A percentile compares a stretch with the other conserved stretches of the same genome.
These are phyloP conservation scores for Lamellibrachia luymesi DNA, from an alignment of 1,140 invertebrate genomes.

Conservation along the genomic window DNA sequence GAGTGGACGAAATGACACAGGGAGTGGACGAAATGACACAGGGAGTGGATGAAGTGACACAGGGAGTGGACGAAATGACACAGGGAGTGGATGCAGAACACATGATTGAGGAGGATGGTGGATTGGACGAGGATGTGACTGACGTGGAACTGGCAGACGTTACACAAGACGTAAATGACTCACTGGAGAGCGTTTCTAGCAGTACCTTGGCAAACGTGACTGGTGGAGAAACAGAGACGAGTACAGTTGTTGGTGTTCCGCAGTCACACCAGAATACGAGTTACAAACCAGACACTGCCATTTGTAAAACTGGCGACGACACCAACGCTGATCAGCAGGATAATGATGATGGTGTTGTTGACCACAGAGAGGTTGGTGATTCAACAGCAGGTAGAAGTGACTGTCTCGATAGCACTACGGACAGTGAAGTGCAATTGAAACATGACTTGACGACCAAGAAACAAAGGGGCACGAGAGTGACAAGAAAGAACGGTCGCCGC, in stretches of 20 bases:
- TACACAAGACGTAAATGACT: background rate
- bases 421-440: background rate
- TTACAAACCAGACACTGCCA: background rate
- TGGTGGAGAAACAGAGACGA: background rate
- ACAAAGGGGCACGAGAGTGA: background rate
- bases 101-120: background rate
- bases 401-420: background rate
- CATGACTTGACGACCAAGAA: background rate
- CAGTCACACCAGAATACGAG: background rate
- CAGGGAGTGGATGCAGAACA: background rate
- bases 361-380: background rate
- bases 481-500: background rate
- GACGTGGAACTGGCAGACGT: background rate
- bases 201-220: background rate
- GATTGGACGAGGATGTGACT: background rate
- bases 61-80: too few species aligned
- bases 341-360: background rate
- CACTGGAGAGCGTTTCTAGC: background rate
- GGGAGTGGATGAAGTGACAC: too few species aligned
- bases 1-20: too few species aligned
- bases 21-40: too few species aligned
- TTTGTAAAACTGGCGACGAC: background rate
- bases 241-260: background rate
- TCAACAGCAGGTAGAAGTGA: background rate
- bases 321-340: background rate